Percentiles rank a stretch among this genome's conserved stretches.
These are phyloP conservation scores for Sphaerophoria rueppellii DNA, from an alignment of 2,888 invertebrate genomes.

Conservation along the genomic window DNA sequence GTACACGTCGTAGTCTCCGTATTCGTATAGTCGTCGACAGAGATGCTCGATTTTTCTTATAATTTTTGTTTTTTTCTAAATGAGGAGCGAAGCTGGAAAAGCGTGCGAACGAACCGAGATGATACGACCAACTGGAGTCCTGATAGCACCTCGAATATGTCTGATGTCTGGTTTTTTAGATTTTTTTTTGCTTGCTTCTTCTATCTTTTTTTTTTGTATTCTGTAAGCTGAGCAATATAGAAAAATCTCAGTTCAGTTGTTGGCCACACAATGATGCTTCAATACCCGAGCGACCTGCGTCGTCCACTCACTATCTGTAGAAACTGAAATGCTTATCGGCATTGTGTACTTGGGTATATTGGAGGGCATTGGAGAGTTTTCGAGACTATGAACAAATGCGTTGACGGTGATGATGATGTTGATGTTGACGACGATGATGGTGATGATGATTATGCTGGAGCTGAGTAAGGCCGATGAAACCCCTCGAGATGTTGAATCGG, in stretches of 20 bases:
- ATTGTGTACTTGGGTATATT: conserved; percentile 12
- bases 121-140: conserved; percentile 73
- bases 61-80: not conserved
- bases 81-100: conserved; percentile 56
- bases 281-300: not conserved
- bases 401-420: not conserved
- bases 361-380: conserved; percentile 33
- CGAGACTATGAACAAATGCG: conserved; percentile 27
- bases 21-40: not conserved
- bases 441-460: not conserved
- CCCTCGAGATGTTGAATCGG: not conserved
- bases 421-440: not conserved
- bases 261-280: conserved; percentile 50
- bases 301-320: conserved; percentile 51
- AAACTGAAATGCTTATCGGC: conserved; percentile 54
- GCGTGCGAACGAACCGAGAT: conserved; percentile 72
- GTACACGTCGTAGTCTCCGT: conserved; percentile 42
- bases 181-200: conserved; percentile 8
- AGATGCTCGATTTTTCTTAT: not conserved
- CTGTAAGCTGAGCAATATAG: conserved; percentile 52
- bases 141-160: conserved; percentile 51
- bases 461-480: conserved; percentile 1
- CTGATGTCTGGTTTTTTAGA: conserved; percentile 39
- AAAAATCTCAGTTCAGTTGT: conserved; percentile 57
- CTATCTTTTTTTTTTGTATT: not conserved